Evolutionary conservation across 2,113 vertebrate genomes (phyloP).

Genomic region (cattle (Bos taurus)): ARS-UCD2.0 NC_037331.1:23293001-23293500

Average conservation of each 20-base stretch:
- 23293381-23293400: neutral
- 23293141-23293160: neutral
- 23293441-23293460: neutral
- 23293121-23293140: neutral
- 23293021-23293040: neutral
- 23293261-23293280: neutral
- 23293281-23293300: neutral
- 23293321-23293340: neutral
- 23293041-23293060: neutral
- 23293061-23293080: neutral
- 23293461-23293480: neutral
- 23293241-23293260: neutral
- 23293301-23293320: neutral
- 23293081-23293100: neutral
- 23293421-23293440: neutral
- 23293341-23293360: neutral
- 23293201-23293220: neutral
- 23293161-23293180: neutral
- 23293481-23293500: neutral
- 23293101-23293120: neutral
- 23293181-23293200: neutral
- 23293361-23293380: neutral
- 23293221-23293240: neutral
- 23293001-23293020: neutral
- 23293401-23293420: neutral